Percentiles rank a stretch among this genome's conserved stretches.
Conservation (phyloP, 2,888 invertebrate species). For the Lapara coniferarum region DNA sequence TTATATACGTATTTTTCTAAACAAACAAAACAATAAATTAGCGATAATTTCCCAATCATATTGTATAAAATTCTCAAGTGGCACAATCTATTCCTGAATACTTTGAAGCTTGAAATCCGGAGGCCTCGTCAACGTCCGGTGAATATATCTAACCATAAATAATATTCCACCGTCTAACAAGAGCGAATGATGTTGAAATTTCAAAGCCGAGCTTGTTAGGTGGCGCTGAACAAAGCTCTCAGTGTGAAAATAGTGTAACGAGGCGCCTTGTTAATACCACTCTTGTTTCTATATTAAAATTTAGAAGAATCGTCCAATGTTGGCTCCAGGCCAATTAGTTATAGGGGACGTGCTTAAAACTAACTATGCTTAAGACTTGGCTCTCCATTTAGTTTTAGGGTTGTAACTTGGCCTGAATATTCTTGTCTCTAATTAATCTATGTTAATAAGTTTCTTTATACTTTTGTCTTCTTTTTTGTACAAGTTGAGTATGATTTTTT, state of each 20-base stretch:
- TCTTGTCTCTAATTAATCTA: background rate
- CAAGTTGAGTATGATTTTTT: background rate
- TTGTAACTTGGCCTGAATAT: background rate
- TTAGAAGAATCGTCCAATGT: slow-evolving; percentile 49
- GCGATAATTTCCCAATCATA: slow-evolving; percentile 2
- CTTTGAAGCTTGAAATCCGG: slow-evolving; percentile 15
- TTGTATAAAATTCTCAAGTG: slow-evolving; percentile 1
- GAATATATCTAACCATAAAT: slow-evolving; percentile 39
- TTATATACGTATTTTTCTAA: background rate
- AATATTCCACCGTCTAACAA: slow-evolving; percentile 44
- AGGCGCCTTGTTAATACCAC: slow-evolving; percentile 62
- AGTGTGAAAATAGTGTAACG: slow-evolving; percentile 69
- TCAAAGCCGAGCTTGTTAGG: slow-evolving; percentile 56
- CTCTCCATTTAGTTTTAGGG: background rate
- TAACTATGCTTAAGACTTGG: slow-evolving; percentile 19
- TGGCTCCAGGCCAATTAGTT: slow-evolving; percentile 68
- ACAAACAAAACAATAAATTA: slow-evolving; percentile 10
- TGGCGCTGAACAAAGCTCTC: slow-evolving; percentile 64
- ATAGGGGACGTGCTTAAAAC: slow-evolving; percentile 34
- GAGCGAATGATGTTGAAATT: slow-evolving; percentile 42
- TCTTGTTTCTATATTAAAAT: slow-evolving; percentile 68
- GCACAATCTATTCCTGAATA: slow-evolving; percentile 8
- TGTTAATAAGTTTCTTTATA: background rate
- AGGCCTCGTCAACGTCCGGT: slow-evolving; percentile 16
- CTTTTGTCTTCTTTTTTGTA: background rate